A percentile compares a stretch with the other conserved stretches of the same genome.
phyloP scores from a whole-genome alignment of 92 coral and sea anemone species.

The Isaurus tuberculatus region DNA sequence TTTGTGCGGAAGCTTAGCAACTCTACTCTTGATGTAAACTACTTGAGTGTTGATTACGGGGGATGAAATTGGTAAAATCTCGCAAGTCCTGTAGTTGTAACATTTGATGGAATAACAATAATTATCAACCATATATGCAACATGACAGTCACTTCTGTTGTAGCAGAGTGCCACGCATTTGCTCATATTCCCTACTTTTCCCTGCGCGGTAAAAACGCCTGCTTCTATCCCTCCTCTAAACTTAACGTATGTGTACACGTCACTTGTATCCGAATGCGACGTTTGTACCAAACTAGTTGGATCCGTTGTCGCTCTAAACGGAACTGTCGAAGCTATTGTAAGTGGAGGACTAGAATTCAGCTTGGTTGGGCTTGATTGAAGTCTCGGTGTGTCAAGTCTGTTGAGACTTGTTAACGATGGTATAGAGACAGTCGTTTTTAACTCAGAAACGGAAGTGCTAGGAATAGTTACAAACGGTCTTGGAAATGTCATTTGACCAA shows the following conservation, averaged over 20 bases:
- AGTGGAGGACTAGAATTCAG: constrained; percentile 25
- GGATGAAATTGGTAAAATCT: constrained; percentile 74
- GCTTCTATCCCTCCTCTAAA: constrained; percentile 80
- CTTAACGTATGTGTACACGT: constrained; percentile 74
- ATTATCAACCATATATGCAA: constrained; percentile 81
- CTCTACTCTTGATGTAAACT: constrained; percentile 75
- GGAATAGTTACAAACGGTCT: background rate
- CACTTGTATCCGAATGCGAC: constrained; percentile 51
- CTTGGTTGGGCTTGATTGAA: constrained; percentile 24
- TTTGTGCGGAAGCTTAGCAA: constrained; percentile 62
- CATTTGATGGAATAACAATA: constrained; percentile 87
- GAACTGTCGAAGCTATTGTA: background rate
- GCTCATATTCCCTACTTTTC: constrained; percentile 69
- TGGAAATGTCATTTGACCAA: background rate
- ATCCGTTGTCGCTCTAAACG: background rate
- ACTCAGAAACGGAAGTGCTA: background rate
- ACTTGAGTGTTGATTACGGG: constrained; percentile 70
- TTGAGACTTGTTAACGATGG: background rate
- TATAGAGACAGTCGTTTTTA: background rate
- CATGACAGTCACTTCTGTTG: constrained; percentile 69
- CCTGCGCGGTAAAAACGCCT: constrained; percentile 75
- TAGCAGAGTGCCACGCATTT: constrained; percentile 76
- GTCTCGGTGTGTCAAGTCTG: constrained; percentile 24
- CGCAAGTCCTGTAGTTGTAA: constrained; percentile 87
- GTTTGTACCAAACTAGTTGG: background rate